Evolutionary conservation across 1,140 invertebrate genomes (phyloP), one percentile per base, ranked within the genome.

Genomic region (Caenorhabditis tropicalis): DNA sequence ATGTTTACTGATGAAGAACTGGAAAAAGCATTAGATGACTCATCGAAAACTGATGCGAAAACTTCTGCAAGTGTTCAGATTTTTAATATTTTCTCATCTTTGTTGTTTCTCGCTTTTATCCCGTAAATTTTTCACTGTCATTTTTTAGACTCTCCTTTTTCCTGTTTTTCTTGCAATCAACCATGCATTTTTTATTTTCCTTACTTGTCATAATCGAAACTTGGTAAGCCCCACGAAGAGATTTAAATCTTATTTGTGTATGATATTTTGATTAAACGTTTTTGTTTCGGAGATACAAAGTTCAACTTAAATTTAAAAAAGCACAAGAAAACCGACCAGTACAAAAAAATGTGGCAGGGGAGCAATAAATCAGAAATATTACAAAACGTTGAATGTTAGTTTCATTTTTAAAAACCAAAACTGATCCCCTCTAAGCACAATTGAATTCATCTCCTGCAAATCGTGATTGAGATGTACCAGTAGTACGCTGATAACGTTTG

Each of bases 401-500:
- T n/a, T n/a, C n/a, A n/a, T n/a, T n/a, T n/a, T n/a, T n/a, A n/a
- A n/a, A n/a, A n/a, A n/a, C 5, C 48, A 51, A 1, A 4, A n/a
- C n/a, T 46, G 43, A 46, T 16, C 16, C 31, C 31, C n/a, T 19
- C 39, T 19, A 70, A 15, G 33, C 33, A 70, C 60, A 70, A 7
- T 16, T 19, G 39, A 36, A 70, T 33, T 74, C 65, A 36, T 74
- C 65, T 24, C 65, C 65, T 9, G 65, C 65, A 24, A 74, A 74
- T 2, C 65, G 65, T 74, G 65, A 4, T 24, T 74, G 65, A 6
- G 65, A 43, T 10, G 65, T 39, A n/a, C 36, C 36, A 74, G 15
- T n/a, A 10, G 43, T 33, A 9, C 43, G 16, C 36, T 74, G 65
- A 74, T 74, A 74, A 74, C 65, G 65, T 46, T 74, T 74, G 65